Base-by-base conservation (phyloP, 2,797 vertebrate genomes). In the Eutrigla gurnardus region DNA sequence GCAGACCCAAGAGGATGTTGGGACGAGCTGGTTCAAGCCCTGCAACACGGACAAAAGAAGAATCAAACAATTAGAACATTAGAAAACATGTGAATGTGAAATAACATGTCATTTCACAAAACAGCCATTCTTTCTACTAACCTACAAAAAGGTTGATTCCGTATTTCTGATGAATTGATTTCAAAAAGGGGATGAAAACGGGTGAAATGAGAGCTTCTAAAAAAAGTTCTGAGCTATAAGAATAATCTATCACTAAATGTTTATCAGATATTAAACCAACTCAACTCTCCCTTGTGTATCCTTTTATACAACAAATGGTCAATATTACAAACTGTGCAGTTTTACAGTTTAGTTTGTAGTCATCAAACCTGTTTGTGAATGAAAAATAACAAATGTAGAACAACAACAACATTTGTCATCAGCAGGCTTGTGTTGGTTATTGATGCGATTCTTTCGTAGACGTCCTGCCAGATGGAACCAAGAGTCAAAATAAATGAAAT, bases 11-110 rank as follows among this genome's bases (percentile, higher is more conserved):
- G 58, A 99, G 97, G 52, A 99, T 94, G 93, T 99, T 99, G 12
- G 98, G 98, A 49, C 98, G 98, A 36, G 96, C 96, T 35, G 96
- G 96, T 86, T 99, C 98, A n/a, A 99, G 96, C 57, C 98, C 98
- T 99, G 87, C 17, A 93, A 75, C 14, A 75, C 18, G 25, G 40
- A 80, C 15, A 80, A 70, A 25, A 25, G 25, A 25, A 77, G 25
- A 25, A 77, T 3, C 12, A 54, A 33, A 75, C 12, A 72, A 57
- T 25, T 25, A 25, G 0, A 67, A 66, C 37, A 9, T 75, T 43
- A 73, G 55, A 39, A 62, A 72, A 71, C 13, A 37, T 5, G 17
- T 33, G 2, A 6, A 17, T 17, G 14, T 53, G 14, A 39, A 69
- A 7, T 37, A 15, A 49, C 3, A 32, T 36, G 59, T 3, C 80